Percentiles rank a stretch among this genome's conserved stretches.
phyloP scores from a whole-genome alignment of 1,140 invertebrate species.

The Steinernema khuongi region DNA sequence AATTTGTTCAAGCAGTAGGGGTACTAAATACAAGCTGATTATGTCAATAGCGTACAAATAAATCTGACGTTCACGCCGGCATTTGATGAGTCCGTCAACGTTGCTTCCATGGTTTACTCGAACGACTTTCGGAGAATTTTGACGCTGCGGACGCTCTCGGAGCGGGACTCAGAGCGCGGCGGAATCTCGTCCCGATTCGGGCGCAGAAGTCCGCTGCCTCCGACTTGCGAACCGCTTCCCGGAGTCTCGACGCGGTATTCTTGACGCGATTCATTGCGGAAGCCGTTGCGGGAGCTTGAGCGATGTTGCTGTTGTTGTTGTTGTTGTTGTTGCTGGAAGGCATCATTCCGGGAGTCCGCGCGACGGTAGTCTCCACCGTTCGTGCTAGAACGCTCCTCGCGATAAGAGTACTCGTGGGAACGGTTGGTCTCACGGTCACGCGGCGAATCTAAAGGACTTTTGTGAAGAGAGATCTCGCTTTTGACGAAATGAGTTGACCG shows the following conservation, averaged over 20 bases:
- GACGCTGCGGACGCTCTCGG: constrained; percentile 30
- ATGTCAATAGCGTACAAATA: too few relatives aligned
- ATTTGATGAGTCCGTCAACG: too few relatives aligned
- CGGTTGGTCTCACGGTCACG: neutral
- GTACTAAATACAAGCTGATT: too few relatives aligned
- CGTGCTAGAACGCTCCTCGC: neutral
- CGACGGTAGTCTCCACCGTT: constrained; percentile 3
- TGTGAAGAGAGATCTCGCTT: neutral
- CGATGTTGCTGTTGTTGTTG: neutral
- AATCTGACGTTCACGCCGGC: too few relatives aligned
- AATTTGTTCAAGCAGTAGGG: too few relatives aligned
- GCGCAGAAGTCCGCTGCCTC: neutral
- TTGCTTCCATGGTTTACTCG: too few relatives aligned
- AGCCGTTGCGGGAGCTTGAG: neutral
- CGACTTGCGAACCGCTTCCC: neutral
- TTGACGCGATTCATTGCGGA: constrained; percentile 24
- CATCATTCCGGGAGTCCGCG: constrained; percentile 28
- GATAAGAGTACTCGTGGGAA: neutral
- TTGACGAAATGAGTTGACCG: neutral
- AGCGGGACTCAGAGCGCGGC: constrained; percentile 22
- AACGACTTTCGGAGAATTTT: constrained; percentile 38
- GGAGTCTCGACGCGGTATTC: constrained; percentile 21
- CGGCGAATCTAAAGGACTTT: neutral
- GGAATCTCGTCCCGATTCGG: constrained; percentile 29
- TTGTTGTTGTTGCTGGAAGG: neutral